A percentile compares a stretch with the other conserved stretches of the same genome.
Evolutionary conservation across 2,113 vertebrate genomes (phyloP).

Genomic region (Platycercus adscitus): DNA sequence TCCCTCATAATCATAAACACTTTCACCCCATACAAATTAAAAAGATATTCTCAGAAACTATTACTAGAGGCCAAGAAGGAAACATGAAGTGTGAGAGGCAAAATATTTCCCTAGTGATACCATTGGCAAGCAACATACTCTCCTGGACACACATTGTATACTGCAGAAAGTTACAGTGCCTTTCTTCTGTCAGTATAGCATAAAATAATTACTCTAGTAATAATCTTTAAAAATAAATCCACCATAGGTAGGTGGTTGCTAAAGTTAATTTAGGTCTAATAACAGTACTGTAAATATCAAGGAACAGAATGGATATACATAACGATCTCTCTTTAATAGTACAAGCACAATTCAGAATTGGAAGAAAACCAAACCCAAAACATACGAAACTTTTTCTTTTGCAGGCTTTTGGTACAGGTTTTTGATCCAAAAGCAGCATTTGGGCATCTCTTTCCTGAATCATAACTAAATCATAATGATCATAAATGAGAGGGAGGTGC

Average conservation of each 20-base stretch:
- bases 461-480: background rate
- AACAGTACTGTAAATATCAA: background rate
- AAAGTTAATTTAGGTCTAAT: background rate
- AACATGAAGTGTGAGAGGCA: background rate
- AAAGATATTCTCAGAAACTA: background rate
- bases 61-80: background rate
- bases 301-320: background rate
- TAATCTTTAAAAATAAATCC: background rate
- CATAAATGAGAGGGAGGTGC: background rate
- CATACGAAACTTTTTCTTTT: background rate
- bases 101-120: background rate
- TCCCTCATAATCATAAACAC: background rate
- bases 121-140: background rate
- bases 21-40: background rate
- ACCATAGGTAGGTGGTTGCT: background rate
- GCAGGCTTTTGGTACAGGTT: background rate
- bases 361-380: background rate
- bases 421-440: background rate
- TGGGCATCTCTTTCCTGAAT: background rate
- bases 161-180: background rate
- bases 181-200: background rate
- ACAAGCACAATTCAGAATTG: background rate
- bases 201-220: background rate
- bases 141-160: background rate
- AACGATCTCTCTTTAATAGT: background rate